Evolutionary conservation across 2,888 invertebrate genomes (phyloP).

Genomic region (Ditula angustiorana): DNA sequence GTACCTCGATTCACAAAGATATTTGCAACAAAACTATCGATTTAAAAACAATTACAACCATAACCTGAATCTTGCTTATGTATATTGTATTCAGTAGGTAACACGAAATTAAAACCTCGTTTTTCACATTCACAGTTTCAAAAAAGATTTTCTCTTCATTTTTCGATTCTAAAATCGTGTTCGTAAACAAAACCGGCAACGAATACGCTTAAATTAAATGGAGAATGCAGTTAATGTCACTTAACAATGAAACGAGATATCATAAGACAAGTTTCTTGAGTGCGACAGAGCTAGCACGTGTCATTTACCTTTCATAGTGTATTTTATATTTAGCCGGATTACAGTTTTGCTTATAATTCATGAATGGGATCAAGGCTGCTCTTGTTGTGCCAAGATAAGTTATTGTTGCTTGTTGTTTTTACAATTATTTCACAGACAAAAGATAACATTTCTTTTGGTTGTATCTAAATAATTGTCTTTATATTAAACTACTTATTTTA

Average conservation of each 20-base stretch:
- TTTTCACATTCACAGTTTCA: conserved; percentile 1
- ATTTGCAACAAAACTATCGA: not conserved
- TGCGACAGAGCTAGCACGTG: not conserved
- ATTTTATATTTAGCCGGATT: not conserved
- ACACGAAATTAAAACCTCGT: not conserved
- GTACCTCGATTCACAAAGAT: not conserved
- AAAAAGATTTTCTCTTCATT: conserved; percentile 11
- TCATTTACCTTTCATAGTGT: too few species aligned
- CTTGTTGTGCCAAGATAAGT: not conserved
- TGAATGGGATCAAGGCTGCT: not conserved
- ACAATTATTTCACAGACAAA: too few species aligned
- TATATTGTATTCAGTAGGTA: not conserved
- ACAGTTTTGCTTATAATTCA: conserved; percentile 18
- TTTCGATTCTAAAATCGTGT: not conserved
- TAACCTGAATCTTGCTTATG: not conserved
- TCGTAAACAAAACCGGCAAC: conserved; percentile 38
- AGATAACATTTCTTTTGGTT: too few species aligned
- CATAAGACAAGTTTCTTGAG: not conserved
- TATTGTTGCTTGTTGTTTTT: too few species aligned
- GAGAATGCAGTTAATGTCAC: conserved; percentile 4
- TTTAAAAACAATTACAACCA: not conserved
- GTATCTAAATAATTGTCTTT: too few species aligned
- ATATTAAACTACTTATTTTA: not conserved
- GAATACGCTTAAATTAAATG: not conserved
- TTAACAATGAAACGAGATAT: not conserved